phyloP scores from a whole-genome alignment of 2,888 invertebrate genomes.

The Lottia gigantea region DNA sequence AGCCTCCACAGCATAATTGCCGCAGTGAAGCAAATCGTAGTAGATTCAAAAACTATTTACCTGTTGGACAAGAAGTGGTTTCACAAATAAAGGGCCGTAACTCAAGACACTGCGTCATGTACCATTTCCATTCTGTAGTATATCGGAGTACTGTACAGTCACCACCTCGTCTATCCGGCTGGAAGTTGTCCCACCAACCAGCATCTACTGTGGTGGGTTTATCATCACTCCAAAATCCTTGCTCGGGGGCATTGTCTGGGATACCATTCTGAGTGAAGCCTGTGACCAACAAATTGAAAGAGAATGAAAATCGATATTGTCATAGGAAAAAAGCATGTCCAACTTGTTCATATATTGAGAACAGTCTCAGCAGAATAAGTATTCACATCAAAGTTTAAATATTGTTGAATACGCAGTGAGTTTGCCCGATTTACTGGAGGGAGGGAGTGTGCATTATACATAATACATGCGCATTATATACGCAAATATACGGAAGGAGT shows the following conservation, averaged over 20 bases:
- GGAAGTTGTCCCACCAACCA: conserved; percentile 45
- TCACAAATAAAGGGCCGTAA: conserved; percentile 42
- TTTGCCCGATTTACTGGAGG: too few species aligned
- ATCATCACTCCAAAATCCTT: conserved; percentile 45
- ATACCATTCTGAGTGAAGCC: conserved; percentile 35
- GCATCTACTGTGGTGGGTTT: conserved; percentile 36
- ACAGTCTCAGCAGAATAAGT: too few species aligned
- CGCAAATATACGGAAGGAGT: too few species aligned
- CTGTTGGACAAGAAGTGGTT: conserved; percentile 40
- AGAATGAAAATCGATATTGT: too few species aligned
- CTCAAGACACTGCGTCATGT: conserved; percentile 39
- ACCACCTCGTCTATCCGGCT: conserved; percentile 38
- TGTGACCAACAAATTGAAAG: too few species aligned
- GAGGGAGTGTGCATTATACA: neutral
- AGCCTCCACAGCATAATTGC: too few species aligned
- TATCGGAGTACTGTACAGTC: conserved; percentile 35
- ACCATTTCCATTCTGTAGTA: conserved; percentile 30
- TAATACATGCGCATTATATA: too few species aligned
- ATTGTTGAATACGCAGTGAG: too few species aligned
- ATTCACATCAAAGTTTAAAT: too few species aligned
- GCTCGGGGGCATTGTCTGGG: conserved; percentile 16
- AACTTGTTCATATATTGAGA: too few species aligned
- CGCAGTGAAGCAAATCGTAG: too few species aligned
- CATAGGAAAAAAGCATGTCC: too few species aligned
- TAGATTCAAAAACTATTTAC: conserved; percentile 23